Conservation (phyloP, 1,140 invertebrate species). For the Harlomillsia oculata region DNA sequence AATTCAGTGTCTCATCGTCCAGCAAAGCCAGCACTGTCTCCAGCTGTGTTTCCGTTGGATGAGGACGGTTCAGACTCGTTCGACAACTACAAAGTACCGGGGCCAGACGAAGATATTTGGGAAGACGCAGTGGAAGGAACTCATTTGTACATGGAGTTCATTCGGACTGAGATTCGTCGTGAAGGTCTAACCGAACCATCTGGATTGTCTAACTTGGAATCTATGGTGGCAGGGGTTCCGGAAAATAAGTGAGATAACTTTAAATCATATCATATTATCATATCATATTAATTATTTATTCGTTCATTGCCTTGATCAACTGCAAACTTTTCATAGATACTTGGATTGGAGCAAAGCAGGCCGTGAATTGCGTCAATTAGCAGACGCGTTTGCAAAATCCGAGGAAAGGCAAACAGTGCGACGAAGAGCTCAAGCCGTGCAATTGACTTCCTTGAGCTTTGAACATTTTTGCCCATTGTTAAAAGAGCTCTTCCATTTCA, state of each 20-base stretch:
- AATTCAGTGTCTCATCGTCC: background rate
- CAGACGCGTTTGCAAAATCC: conserved; percentile 30
- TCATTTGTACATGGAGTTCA: conserved; percentile 29
- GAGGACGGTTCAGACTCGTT: no score
- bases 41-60: background rate
- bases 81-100: no score
- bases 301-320: no score
- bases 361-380: conserved; percentile 28
- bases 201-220: background rate
- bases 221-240: background rate
- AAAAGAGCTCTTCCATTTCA: conserved; percentile 33
- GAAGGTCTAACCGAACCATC: conserved; percentile 3
- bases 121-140: conserved; percentile 28
- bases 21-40: no score
- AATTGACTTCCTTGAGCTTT: conserved; percentile 21
- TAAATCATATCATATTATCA: no score
- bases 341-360: conserved; percentile 30
- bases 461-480: conserved; percentile 27
- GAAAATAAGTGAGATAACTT: conserved; percentile 3
- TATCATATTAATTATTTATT: no score
- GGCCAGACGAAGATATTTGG: conserved; percentile 15
- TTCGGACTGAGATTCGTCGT: conserved; percentile 18
- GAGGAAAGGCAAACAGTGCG: conserved; percentile 23
- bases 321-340: conserved; percentile 3
- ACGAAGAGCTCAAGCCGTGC: conserved; percentile 16